Base-by-base conservation (phyloP, 2,113 vertebrate genomes). In the Deroptyus accipitrinus region DNA sequence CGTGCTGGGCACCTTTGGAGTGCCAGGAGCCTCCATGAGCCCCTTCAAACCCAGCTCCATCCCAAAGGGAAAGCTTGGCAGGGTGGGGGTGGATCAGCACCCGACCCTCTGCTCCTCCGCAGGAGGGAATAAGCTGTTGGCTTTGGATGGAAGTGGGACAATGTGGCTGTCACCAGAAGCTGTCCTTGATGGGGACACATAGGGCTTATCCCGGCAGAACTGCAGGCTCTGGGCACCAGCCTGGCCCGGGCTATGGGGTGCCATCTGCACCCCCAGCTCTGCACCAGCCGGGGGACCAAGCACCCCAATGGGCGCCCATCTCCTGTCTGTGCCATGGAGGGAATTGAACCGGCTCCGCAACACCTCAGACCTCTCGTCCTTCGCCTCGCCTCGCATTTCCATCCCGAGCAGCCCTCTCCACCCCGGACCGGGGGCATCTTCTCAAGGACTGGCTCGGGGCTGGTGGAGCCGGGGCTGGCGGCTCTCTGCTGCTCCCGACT, bases 51-150 rank as follows among this genome's bases (percentile, higher is more conserved):
- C 6, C 61, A 51, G 54, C 73, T 51, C 4, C 0, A 18, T 37
- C 31, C 7, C 35, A 9, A 42, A 11, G 5, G 57, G 37, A 33
- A 17, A 77, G 76, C 51, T 37, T 16, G 31, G 19, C n/a, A 30
- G 76, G 46, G 31, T 2, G 19, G 7, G 35, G 14, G 24, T 1
- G 4, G 49, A 2, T 1, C 1, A 61, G 13, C 10, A 1, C n/a
- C n/a, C 57, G 15, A 10, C 15, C 13, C 37, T 25, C 27, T 11
- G 52, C 63, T 17, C 23, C 39, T 42, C 3, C 8, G 79, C 59
- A 10, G 59, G 35, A 27, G 6, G 67, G 14, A 28, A 64, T 5
- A 39, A 52, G 25, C 20, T 5, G 7, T 33, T 79, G 35, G 39
- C 49, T 46, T 20, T 22, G 63, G 62, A 6, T 81, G 30, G 13